These are phyloP conservation scores for Philotrypesis tridentata DNA, from an alignment of 1,140 invertebrate genomes.

Conservation along the genomic window DNA sequence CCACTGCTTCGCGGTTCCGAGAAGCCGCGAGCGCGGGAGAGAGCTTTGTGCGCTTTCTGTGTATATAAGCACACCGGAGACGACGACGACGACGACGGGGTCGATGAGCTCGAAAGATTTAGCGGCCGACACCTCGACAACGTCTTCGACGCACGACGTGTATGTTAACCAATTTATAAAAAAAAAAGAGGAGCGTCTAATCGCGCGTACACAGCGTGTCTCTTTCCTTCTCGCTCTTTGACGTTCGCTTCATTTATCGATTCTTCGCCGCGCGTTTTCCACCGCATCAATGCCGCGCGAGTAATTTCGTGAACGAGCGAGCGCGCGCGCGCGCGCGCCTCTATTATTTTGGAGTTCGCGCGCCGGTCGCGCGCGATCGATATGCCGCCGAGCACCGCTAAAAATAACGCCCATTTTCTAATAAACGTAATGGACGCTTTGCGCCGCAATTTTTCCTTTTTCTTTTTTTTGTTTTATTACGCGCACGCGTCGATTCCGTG, in stretches of 20 bases:
- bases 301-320: conserved; percentile 18
- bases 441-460: not conserved
- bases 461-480: too few species aligned
- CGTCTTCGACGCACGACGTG: too few species aligned
- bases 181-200: too few species aligned
- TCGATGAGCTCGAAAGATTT: too few species aligned
- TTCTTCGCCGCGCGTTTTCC: not conserved
- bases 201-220: not conserved
- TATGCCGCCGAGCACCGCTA: not conserved
- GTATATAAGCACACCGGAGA: too few species aligned
- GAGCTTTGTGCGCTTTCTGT: not conserved
- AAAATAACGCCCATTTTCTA: not conserved
- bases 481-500: too few species aligned
- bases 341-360: conserved; percentile 25
- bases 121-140: too few species aligned
- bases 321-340: too few species aligned
- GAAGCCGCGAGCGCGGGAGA: not conserved
- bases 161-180: too few species aligned
- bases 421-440: not conserved
- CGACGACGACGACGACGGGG: too few species aligned
- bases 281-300: not conserved
- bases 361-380: not conserved
- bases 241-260: conserved; percentile 33
- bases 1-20: not conserved
- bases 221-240: not conserved